These are phyloP conservation scores for Calidris pugnax DNA, from an alignment of 2,113 vertebrate species.

Conservation along the genomic window DNA sequence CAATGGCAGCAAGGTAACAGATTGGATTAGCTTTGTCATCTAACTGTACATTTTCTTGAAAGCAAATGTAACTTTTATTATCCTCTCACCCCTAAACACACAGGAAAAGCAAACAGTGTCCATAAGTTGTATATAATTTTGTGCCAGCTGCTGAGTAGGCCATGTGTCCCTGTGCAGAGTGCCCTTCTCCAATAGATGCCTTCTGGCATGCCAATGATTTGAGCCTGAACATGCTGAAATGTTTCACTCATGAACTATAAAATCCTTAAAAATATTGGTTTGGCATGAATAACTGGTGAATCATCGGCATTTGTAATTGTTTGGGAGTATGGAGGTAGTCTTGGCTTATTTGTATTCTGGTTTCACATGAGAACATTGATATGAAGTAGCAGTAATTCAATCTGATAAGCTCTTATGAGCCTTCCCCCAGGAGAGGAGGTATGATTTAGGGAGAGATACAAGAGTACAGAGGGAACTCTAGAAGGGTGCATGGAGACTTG, in stretches of 20 bases:
- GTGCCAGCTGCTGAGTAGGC: neutral
- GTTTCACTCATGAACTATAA: constrained; percentile 22
- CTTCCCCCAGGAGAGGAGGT: constrained; percentile 20
- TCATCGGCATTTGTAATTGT: constrained; percentile 12
- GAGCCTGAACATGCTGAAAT: constrained; percentile 23
- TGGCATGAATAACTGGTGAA: constrained; percentile 56
- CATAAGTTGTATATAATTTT: neutral
- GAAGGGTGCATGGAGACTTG: neutral
- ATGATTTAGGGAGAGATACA: neutral
- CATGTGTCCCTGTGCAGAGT: neutral
- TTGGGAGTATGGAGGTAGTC: constrained; percentile 13
- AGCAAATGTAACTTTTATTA: neutral
- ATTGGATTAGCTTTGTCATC: neutral
- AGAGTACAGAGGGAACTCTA: neutral
- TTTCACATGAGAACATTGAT: constrained; percentile 58
- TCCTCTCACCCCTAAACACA: neutral
- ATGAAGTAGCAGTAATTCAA: constrained; percentile 54
- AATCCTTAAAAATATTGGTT: constrained; percentile 46
- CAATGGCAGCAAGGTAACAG: neutral
- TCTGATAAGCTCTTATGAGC: constrained; percentile 42
- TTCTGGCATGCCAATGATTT: neutral
- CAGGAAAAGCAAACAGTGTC: neutral
- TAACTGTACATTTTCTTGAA: neutral
- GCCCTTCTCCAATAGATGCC: neutral
- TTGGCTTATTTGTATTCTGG: constrained; percentile 48